These are phyloP conservation scores for Caranx ignobilis DNA, from an alignment of 2,113 vertebrate genomes.

Conservation along the genomic window DNA sequence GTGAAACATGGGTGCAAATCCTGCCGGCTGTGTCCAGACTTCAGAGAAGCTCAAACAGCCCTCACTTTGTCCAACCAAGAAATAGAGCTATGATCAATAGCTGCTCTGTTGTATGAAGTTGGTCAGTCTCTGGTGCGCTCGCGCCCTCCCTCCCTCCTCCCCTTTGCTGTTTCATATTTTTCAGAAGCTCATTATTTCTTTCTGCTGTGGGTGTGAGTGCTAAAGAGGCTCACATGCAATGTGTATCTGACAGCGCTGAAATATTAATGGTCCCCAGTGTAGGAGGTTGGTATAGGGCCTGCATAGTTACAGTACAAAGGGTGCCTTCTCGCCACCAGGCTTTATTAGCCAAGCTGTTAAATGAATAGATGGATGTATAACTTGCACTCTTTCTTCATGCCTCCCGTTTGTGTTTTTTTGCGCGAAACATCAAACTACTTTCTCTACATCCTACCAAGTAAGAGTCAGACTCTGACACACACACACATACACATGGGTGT, in stretches of 20 bases:
- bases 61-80: conserved; percentile 77
- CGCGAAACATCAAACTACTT: conserved; percentile 66
- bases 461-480: background rate
- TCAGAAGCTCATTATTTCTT: conserved; percentile 85
- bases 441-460: conserved; percentile 50
- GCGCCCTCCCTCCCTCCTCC: conserved; percentile 53
- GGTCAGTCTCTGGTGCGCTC: conserved; percentile 65
- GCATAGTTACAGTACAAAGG: conserved; percentile 84
- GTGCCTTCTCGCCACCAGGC: conserved; percentile 80
- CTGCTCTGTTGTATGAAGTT: conserved; percentile 79
- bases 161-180: conserved; percentile 77
- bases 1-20: conserved; percentile 77
- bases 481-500: background rate
- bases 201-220: conserved; percentile 79
- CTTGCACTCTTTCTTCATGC: conserved; percentile 50
- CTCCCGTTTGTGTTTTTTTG: conserved; percentile 59
- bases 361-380: conserved; percentile 73
- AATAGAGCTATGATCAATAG: conserved; percentile 82
- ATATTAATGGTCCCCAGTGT: conserved; percentile 85
- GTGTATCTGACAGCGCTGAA: conserved; percentile 82
- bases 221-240: conserved; percentile 80
- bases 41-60: conserved; percentile 76
- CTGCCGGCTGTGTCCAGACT: conserved; percentile 76
- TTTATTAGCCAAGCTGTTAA: conserved; percentile 81
- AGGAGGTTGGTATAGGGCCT: conserved; percentile 81